Percentiles rank a stretch among this genome's conserved stretches.
These are phyloP conservation scores for Cerastis leucographa DNA, from an alignment of 2,888 invertebrate genomes.

Conservation along the genomic window DNA sequence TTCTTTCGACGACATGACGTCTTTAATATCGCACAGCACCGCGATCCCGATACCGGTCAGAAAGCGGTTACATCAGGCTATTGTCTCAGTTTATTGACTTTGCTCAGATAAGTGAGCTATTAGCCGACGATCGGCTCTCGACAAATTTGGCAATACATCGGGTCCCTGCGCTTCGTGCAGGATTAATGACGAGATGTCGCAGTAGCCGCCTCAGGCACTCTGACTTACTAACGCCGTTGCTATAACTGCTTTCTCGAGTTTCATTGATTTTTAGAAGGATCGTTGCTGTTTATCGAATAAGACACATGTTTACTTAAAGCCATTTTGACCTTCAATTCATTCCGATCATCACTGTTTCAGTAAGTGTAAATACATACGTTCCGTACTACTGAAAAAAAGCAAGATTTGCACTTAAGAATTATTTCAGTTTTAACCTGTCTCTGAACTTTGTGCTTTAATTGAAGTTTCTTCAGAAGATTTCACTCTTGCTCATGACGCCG, in stretches of 20 bases:
- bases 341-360: neutral
- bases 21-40: slow-evolving; percentile 47
- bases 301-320: neutral
- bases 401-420: no score
- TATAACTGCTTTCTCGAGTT: slow-evolving; percentile 28
- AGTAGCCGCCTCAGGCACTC: slow-evolving; percentile 54
- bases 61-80: slow-evolving; percentile 70
- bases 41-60: slow-evolving; percentile 58
- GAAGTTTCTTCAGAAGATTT: neutral
- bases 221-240: slow-evolving; percentile 22
- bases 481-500: no score
- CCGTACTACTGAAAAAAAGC: neutral
- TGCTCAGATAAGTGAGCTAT: slow-evolving; percentile 74
- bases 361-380: neutral
- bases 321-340: neutral
- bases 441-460: neutral
- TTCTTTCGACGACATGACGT: slow-evolving; percentile 37
- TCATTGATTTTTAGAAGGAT: slow-evolving; percentile 11
- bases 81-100: slow-evolving; percentile 75
- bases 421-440: neutral
- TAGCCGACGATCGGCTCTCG: slow-evolving; percentile 64
- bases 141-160: slow-evolving; percentile 73
- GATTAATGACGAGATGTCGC: slow-evolving; percentile 65
- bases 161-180: slow-evolving; percentile 60
- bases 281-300: slow-evolving; percentile 5